These are phyloP conservation scores for Phenganax marumi DNA, from an alignment of 92 coral and sea anemone genomes.

Conservation along the genomic window DNA sequence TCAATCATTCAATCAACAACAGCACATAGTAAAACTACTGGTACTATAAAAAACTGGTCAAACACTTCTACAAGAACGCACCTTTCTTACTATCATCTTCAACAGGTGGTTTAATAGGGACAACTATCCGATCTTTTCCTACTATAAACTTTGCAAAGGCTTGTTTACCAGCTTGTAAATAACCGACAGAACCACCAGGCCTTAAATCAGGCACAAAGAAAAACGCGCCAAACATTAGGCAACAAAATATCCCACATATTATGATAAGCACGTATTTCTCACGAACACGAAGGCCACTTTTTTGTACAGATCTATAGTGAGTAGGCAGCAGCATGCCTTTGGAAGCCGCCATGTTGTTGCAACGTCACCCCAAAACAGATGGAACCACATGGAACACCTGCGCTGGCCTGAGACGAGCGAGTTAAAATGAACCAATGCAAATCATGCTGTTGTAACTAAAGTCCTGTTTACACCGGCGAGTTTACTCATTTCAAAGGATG, in stretches of 20 bases:
- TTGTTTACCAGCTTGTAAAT: constrained; percentile 80
- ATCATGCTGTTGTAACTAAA: too few relatives aligned
- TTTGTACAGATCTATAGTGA: constrained; percentile 78
- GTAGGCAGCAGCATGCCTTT: constrained; percentile 87
- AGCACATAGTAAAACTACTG: too few relatives aligned
- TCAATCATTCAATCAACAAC: too few relatives aligned
- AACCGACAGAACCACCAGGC: constrained; percentile 54
- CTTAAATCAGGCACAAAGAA: constrained; percentile 94
- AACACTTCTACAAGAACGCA: not conserved
- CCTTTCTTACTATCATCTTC: constrained; percentile 16
- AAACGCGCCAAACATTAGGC: constrained; percentile 95
- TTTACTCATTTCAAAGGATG: too few relatives aligned
- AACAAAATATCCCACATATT: constrained; percentile 84
- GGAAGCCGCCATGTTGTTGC: constrained; percentile 52
- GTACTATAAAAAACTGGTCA: not conserved
- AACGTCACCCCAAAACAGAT: not conserved
- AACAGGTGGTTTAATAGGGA: constrained; percentile 82
- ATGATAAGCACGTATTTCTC: constrained; percentile 92
- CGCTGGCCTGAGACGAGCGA: not conserved
- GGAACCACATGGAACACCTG: too few relatives aligned
- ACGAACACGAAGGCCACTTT: constrained; percentile 90
- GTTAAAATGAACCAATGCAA: not conserved
- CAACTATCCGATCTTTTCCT: constrained; percentile 30
- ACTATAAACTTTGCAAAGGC: constrained; percentile 77
- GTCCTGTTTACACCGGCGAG: too few relatives aligned